Evolutionary conservation across 2,797 vertebrate species (phyloP), one percentile per base, ranked within the genome.

Genomic region (Astyanax mexicanus): DNA sequence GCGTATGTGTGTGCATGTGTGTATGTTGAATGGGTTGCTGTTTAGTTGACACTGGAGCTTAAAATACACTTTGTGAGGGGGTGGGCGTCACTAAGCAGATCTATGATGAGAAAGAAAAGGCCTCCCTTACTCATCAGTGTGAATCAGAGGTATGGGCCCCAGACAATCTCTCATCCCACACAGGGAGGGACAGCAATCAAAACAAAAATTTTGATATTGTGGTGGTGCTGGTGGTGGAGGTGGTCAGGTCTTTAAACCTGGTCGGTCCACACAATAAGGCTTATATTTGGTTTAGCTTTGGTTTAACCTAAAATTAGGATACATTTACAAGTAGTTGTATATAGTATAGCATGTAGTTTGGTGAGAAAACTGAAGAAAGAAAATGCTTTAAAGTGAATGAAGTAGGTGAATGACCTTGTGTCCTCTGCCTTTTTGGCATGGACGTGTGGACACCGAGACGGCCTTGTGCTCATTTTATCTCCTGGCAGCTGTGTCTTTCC

Each of bases 401-500:
- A 77, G 83, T 77, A 81, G 65, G 47, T 69, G 81, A 86, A 83
- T 84, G 90, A 93, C 92, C 92, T 86, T 91, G 87, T 86, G 90
- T 91, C 91, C 90, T 91, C 91, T 92, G 86, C 85, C 88, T 88
- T 89, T 87, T 89, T 83, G 81, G 84, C 82, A 74, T 38, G 77
- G 88, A 86, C 83, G 71, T 81, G 68, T 71, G 79, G 55, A 76
- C 74, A 19, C 58, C 80, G 84, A n/a, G n/a, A 76, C 86, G 84
- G 85, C 89, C 77, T 81, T 89, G 91, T 85, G 89, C 90, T 90
- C 89, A 89, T 93, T 94, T 93, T 93, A 93, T 92, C 93, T 89
- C 91, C 84, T 72, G 89, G 91, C 94, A 92, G 92, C 93, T 93
- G 92, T 83, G 87, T 89, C 90, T 91, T 93, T 93, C 91, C 84